Conservation (phyloP, 2,113 vertebrate genomes). For the Onychostruthus taczanowskii region DNA sequence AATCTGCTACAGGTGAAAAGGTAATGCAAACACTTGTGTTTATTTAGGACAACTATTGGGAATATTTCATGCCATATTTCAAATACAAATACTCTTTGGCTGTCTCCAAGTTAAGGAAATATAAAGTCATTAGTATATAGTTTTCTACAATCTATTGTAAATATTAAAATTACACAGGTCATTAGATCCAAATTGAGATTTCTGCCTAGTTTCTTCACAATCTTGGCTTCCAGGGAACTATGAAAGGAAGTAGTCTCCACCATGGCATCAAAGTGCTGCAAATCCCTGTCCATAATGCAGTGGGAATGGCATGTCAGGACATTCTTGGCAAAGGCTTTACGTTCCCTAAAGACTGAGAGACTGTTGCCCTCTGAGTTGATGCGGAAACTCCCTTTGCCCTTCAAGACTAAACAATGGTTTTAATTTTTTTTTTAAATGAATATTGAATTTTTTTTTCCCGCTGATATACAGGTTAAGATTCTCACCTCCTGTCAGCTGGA, state of each 20-base stretch:
- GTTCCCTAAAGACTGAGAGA: background rate
- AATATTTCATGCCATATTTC: slow-evolving; percentile 63
- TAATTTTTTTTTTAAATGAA: background rate
- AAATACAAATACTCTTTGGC: slow-evolving; percentile 56
- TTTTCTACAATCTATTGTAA: slow-evolving; percentile 73
- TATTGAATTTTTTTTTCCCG: background rate
- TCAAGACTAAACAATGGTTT: background rate
- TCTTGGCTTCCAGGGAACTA: slow-evolving; percentile 42
- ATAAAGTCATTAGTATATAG: slow-evolving; percentile 65
- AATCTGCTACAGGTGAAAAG: slow-evolving; percentile 65
- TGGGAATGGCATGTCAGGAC: background rate
- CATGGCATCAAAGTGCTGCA: background rate
- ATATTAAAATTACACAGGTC: slow-evolving; percentile 77
- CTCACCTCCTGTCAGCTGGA: background rate
- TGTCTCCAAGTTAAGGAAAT: slow-evolving; percentile 40
- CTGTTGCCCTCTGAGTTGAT: background rate
- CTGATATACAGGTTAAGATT: background rate
- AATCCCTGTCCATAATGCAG: background rate
- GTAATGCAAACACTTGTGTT: slow-evolving; percentile 54
- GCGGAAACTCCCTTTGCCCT: background rate
- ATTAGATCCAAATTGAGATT: slow-evolving; percentile 77
- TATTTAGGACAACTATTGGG: slow-evolving; percentile 57
- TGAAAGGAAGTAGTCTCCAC: slow-evolving; percentile 24
- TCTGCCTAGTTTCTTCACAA: slow-evolving; percentile 65
- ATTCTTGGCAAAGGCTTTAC: slow-evolving; percentile 28